These are phyloP conservation scores for Idaea straminata DNA, from an alignment of 2,888 invertebrate genomes.

Conservation along the genomic window DNA sequence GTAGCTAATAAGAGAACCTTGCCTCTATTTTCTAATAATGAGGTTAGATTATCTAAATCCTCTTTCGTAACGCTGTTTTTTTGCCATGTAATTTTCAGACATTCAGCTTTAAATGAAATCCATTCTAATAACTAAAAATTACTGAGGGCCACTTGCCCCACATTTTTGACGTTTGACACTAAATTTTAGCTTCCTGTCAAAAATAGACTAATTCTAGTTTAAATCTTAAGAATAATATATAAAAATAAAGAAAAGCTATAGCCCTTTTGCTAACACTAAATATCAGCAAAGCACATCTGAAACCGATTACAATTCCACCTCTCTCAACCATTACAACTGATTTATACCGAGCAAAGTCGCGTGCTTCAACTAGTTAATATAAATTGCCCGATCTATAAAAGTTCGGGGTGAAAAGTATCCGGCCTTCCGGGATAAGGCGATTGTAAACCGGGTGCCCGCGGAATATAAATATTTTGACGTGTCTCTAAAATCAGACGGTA, in stretches of 20 bases:
- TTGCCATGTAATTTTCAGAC: too few relatives aligned
- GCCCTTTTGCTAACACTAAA: neutral
- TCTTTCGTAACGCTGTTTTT: too few relatives aligned
- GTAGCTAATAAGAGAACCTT: too few relatives aligned
- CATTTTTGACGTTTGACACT: too few relatives aligned
- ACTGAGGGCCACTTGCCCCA: too few relatives aligned
- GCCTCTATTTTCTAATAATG: too few relatives aligned
- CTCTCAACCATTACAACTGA: neutral
- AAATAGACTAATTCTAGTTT: neutral
- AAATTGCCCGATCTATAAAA: neutral
- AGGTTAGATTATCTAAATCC: too few relatives aligned
- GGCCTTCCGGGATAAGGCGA: neutral
- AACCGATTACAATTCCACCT: neutral
- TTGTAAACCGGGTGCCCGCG: too few relatives aligned
- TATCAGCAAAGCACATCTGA: neutral
- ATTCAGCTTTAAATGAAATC: too few relatives aligned
- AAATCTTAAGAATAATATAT: neutral
- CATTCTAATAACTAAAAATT: too few relatives aligned
- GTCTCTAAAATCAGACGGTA: too few relatives aligned
- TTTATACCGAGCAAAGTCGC: neutral
- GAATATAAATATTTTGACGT: too few relatives aligned
- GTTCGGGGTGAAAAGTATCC: slow-evolving; percentile 1
- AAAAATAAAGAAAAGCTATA: neutral
- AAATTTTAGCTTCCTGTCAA: neutral
- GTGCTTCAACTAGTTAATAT: neutral